Base-by-base conservation (phyloP, 2,113 vertebrate genomes). In the Hassar affinis region DNA sequence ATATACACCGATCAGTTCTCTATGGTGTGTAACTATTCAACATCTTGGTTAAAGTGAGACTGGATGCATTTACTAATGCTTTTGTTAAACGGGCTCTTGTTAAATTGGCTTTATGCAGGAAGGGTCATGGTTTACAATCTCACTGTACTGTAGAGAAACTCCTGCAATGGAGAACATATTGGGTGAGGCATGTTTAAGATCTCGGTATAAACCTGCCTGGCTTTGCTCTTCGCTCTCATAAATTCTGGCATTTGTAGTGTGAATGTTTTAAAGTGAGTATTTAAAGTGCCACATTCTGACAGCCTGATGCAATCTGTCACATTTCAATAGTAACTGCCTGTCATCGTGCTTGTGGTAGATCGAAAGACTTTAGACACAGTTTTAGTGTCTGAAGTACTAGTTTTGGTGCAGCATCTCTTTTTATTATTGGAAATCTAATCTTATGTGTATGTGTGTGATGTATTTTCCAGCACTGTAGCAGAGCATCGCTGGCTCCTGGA, bases 221-320 rank as follows among this genome's bases (percentile, higher is more conserved):
- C 38, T 87, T 76, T 72, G 59, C 1, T n/a, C 66, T 83, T 79
- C 66, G 54, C 62, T 74, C 35, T 85, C 71, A 82, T 87, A 87
- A 85, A 86, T 87, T 80, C n/a, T 76, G 75, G 68, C 78, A 68
- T 89, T 71, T 81, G 80, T 85, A 72, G 83, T 69, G 47, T 85
- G 84, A 86, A 85, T 79, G 52, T 89, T 89, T 88, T 87, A 90
- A 82, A 72, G 85, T 54, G 79, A 68, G 77, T 78, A 86, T 88
- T 89, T 88, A 88, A 89, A 88, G 76, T 83, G 84, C 68, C 87
- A 88, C 30, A n/a, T 82, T 62, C 49, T 84, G 80, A 86, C 85
- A 81, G 52, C 61, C 71, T 64, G 49, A 80, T 61, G 80, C 33
- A 1, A 49, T 88, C 59, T 78, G 69, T 82, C 54, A 64, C 56